Evolutionary conservation across 2,113 vertebrate species (phyloP), one percentile per base, ranked within the genome.

Genomic region (Cryptotis parvus): DNA sequence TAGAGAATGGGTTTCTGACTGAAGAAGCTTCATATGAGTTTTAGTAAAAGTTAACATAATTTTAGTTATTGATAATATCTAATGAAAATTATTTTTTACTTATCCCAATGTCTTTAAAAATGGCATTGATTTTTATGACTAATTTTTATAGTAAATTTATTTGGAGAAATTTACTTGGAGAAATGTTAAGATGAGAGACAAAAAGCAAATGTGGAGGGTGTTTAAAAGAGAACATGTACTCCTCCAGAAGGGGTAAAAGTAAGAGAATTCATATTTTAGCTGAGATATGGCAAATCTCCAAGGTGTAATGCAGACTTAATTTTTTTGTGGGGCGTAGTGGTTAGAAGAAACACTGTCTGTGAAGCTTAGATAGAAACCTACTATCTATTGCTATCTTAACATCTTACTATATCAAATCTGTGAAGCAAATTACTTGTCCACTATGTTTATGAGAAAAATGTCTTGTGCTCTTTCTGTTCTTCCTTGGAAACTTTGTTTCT

Each of bases 11-110:
- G 7, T 65, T 95, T 94, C 89, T 18, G 87, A 24, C 29, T 90
- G 72, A 89, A 91, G n/a, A n/a, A n/a, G n/a, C n/a, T n/a, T n/a
- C n/a, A n/a, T n/a, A n/a, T n/a, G n/a, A n/a, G 27, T 66, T 66
- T 11, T 12, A 11, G 31, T 31, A 58, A 96, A 93, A 76, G 2
- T 58, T 78, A 72, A 27, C 29, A 92, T 82, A 87, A 37, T 76
- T 91, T 83, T 41, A 94, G 58, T 66, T 90, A 81, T 91, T 93
- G n/a, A 61, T 95, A 8, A 76, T 69, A 83, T 73, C 11, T 55
- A 33, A 82, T 92, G 87, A 77, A 66, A 94, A 81, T 90, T 93
- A 80, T 74, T 1, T 37, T n/a, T 93, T 90, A n/a, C 85, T 91
- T 88, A 87, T 89, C 84, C 74, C 43, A 39, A 24, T 82, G 4